These are phyloP conservation scores for Morone saxatilis DNA, from an alignment of 2,113 vertebrate genomes.

Conservation along the genomic window DNA sequence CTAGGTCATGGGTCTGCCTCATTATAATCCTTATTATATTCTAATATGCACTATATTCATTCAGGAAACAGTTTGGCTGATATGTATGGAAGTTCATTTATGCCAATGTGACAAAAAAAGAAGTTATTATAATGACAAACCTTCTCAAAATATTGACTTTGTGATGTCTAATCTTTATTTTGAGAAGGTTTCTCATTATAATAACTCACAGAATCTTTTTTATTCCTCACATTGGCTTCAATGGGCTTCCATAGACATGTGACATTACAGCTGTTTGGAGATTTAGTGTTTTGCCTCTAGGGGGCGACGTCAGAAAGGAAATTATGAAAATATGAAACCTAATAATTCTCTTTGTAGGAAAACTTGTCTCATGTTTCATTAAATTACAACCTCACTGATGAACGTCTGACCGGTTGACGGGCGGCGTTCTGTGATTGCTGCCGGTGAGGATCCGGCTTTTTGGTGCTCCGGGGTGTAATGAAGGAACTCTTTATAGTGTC, in stretches of 20 bases:
- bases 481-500: conserved; percentile 32
- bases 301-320: neutral
- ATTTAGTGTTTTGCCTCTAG: neutral
- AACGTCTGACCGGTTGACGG: neutral
- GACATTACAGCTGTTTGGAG: no score
- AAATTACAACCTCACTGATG: neutral
- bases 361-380: neutral
- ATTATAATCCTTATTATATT: neutral
- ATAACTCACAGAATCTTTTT: no score
- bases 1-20: neutral
- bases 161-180: no score
- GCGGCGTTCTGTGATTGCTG: neutral
- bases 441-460: neutral
- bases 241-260: no score
- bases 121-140: no score
- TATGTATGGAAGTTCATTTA: no score
- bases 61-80: neutral
- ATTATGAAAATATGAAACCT: neutral
- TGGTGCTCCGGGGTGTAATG: neutral
- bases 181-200: no score
- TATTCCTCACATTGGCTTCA: no score
- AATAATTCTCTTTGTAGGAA: neutral
- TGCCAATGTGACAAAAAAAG: no score
- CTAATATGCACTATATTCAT: neutral
- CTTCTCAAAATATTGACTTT: no score